Base-by-base conservation (phyloP, 2,888 invertebrate species). In the Sceliomorpha sp. region DNA sequence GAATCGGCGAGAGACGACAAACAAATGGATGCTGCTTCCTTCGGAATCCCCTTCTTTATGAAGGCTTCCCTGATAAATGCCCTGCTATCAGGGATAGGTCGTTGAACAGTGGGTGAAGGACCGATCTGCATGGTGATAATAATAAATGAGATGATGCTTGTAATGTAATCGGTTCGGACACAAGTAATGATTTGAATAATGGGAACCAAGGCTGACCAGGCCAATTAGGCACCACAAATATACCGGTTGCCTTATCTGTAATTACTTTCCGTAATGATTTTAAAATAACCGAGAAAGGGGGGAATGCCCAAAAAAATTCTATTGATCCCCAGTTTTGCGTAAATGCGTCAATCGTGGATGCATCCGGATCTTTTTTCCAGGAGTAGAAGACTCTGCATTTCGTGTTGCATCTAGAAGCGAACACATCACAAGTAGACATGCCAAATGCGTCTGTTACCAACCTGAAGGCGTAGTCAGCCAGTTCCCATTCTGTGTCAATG, bases 1-100 rank as follows among this genome's bases (percentile, higher is more conserved):
- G 55, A 56, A 0, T 63, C 29, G 3, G 70, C 42, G 9, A 78
- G 10, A 0, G 77, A 79, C 1, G 56, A 12, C 9, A 76, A 8
- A 12, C 74, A 50, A 10, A 75, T 70, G 0, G 64, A 50, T 2
- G 63, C 37, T 12, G 62, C 17, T 32, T 34, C 31, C 4, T 56
- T 36, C 5, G 70, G 45, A 17, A 55, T 26, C 1, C 51, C 44
- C 7, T 37, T 40, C 14, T 14, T 44, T 13, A 14, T 3, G 9
- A 53, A 36, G 10, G 8, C 42, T 50, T 10, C 44, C n/a, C n/a
- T n/a, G n/a, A n/a, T n/a, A n/a, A n/a, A n/a, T n/a, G n/a, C n/a
- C n/a, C n/a, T n/a, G n/a, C 60, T 45, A 51, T 60, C 26, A 60
- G 17, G 1, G 44, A 14, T 7, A 66, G 40, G 5, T 10, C 9